phyloP scores from a whole-genome alignment of 2,113 vertebrate genomes.

The Chamaetylas fuelleborni region DNA sequence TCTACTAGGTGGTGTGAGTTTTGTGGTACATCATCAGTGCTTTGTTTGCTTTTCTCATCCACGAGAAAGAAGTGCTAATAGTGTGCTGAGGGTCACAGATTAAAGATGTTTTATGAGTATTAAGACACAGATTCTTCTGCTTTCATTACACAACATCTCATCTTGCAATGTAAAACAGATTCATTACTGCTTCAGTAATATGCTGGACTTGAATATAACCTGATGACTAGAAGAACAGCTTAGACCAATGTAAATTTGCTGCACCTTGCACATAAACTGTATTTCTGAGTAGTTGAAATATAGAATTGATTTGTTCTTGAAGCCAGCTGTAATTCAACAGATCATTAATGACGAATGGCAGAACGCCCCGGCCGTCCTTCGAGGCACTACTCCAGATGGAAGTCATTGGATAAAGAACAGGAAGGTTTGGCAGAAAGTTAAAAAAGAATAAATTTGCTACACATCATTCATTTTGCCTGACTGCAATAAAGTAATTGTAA shows the following conservation, averaged over 20 bases:
- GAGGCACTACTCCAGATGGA: constrained; percentile 52
- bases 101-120: not conserved
- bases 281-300: not conserved
- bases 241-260: not conserved
- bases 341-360: constrained; percentile 43
- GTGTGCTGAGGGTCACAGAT: not conserved
- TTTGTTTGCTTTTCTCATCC: not conserved
- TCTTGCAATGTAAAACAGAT: not conserved
- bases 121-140: not conserved
- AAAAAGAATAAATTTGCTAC: constrained; percentile 40
- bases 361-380: constrained; percentile 14
- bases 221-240: not conserved
- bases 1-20: not conserved
- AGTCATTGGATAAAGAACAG: constrained; percentile 38
- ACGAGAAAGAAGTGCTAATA: not conserved
- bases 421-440: constrained; percentile 28
- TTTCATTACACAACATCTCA: not conserved
- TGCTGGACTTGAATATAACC: not conserved
- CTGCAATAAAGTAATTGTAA: constrained; percentile 60
- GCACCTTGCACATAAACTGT: not conserved
- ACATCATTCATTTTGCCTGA: constrained; percentile 57
- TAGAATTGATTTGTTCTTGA: not conserved
- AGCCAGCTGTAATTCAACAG: constrained; percentile 13
- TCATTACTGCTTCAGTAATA: not conserved
- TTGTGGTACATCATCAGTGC: not conserved